Conservation (phyloP, 1,140 invertebrate species). For the Ostrea edulis region DNA sequence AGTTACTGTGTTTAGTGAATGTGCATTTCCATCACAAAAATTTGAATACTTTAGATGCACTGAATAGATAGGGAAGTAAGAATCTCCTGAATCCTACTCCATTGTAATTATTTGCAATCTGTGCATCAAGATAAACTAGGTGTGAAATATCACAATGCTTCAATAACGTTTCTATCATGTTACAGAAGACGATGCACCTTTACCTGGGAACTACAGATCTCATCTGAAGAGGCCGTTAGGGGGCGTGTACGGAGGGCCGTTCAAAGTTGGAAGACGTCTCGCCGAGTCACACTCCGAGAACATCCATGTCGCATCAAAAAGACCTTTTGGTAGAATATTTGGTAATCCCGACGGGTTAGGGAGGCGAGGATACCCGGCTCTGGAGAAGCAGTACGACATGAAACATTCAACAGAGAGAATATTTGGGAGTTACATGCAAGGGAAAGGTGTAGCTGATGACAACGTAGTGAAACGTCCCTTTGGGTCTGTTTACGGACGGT, state of each 20-base stretch:
- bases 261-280: not conserved
- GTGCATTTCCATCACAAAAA: too few species aligned
- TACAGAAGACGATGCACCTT: not conserved
- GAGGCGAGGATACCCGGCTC: not conserved
- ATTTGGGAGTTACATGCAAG: not conserved
- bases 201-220: not conserved
- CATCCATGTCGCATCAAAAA: not conserved
- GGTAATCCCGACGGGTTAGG: not conserved
- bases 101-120: too few species aligned
- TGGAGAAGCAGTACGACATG: not conserved
- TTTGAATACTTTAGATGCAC: too few species aligned
- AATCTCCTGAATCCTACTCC: too few species aligned
- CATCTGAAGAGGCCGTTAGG: not conserved
- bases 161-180: not conserved
- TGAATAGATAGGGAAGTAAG: too few species aligned
- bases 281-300: not conserved
- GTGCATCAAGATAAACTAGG: too few species aligned
- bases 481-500: not conserved
- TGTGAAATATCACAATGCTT: too few species aligned
- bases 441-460: not conserved
- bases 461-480: not conserved
- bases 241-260: not conserved
- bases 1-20: too few species aligned
- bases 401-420: constrained; percentile 1
- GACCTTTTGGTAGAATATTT: constrained; percentile 26